Evolutionary conservation across 2,797 vertebrate genomes (phyloP), one percentile per base, ranked within the genome.

Genomic region (Gymnoscopelus braueri): DNA sequence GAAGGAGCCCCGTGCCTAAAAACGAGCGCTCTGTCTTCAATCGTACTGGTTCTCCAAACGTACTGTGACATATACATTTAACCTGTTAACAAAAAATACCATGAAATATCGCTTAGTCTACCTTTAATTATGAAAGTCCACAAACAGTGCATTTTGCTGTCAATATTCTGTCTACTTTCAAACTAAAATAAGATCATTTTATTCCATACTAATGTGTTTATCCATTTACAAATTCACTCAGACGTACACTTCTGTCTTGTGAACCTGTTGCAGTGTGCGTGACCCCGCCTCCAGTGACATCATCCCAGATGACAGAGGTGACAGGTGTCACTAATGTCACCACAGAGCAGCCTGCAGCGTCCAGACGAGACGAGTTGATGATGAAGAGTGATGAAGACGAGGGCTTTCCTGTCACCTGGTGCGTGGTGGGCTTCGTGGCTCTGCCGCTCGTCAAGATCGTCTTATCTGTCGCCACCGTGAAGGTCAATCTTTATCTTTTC

Each of bases 401-500:
- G 49, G 77, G 84, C 1, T 26, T 91, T n/a, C 78, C 87, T 0
- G 9, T 78, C 0, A 1, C n/a, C 8, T 88, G 87, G 90, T 79
- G 14, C 9, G 0, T 77, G 0, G 2, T 67, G 0, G 77, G 79
- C 9, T 89, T 54, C 7, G 5, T 44, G 1, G 49, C 47, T 0
- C n/a, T 91, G 13, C 79, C 54, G 39, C 0, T 88, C 3, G 0
- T 19, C 63, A 93, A 93, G 86, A 65, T 87, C 6, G 0, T 72
- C 24, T 35, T 90, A 4, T 88, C 83, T 56, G 4, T 89, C 0
- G 48, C 79, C 65, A 44, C 35, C 60, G 63, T 90, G 32, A 6
- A 5, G 92, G 92, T 93, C 88, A 91, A 81, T 84, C 66, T 60
- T 58, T 7, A 57, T 15, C 19, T 9, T 74, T 71, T 26, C 32